Percentiles rank a stretch among this genome's conserved stretches.
Evolutionary conservation across 2,888 invertebrate species (phyloP).

Genomic region (Drosophila fungiperda): DNA sequence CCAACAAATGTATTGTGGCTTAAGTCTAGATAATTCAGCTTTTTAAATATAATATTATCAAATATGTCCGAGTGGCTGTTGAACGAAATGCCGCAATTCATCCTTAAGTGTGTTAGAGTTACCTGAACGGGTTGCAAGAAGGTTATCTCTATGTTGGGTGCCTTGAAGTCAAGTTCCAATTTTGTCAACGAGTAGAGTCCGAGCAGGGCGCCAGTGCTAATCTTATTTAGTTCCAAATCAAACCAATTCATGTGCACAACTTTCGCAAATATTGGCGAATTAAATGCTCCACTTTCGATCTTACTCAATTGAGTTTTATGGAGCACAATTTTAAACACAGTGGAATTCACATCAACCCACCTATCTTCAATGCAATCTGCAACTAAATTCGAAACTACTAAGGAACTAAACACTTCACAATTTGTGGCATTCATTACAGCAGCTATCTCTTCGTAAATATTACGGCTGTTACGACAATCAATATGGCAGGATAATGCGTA

Average conservation of each 20-base stretch:
- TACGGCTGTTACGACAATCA: constrained; percentile 24
- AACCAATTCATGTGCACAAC: constrained; percentile 60
- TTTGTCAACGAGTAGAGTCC: constrained; percentile 72
- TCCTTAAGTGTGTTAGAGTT: constrained; percentile 65
- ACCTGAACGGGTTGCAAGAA: constrained; percentile 81
- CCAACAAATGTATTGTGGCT: constrained; percentile 73
- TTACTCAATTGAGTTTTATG: constrained; percentile 44
- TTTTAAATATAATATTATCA: constrained; percentile 61
- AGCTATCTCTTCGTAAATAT: constrained; percentile 38
- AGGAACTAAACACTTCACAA: constrained; percentile 35
- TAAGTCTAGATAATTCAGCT: constrained; percentile 71
- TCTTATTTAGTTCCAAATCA: constrained; percentile 47
- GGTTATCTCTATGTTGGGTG: constrained; percentile 58
- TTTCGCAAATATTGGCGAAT: constrained; percentile 66
- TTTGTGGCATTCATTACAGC: constrained; percentile 22
- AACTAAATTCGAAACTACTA: constrained; percentile 30
- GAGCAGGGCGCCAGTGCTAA: constrained; percentile 73
- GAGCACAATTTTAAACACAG: constrained; percentile 64
- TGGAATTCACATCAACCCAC: constrained; percentile 50
- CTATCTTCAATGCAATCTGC: constrained; percentile 31
- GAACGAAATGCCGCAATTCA: constrained; percentile 63
- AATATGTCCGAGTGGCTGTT: constrained; percentile 63
- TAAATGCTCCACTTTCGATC: constrained; percentile 75
- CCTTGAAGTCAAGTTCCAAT: constrained; percentile 62
- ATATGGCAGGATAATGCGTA: constrained; percentile 36